Base-by-base conservation (phyloP, 2,888 invertebrate species). In the Brachyopa scutellaris region DNA sequence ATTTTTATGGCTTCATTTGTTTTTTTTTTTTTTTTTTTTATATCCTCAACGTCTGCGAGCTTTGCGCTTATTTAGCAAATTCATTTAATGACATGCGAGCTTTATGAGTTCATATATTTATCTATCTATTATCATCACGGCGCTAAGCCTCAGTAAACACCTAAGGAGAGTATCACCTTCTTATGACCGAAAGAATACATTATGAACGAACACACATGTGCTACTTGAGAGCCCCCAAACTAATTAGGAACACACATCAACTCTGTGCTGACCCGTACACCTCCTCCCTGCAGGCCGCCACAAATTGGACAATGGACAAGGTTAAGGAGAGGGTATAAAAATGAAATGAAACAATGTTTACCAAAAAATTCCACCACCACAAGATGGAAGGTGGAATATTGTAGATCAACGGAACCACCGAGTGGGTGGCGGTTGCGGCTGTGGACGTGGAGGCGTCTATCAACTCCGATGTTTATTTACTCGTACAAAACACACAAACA, bases 171-270 rank as follows among this genome's bases (percentile, higher is more conserved):
- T 57, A 49, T 23, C 62, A 62, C 47, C 9, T 33, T 49, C 36
- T 49, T 47, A 7, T 9, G 45, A 19, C 31, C 45, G 9, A 42
- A 31, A 17, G 13, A 1, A 5, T 21, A 59, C 5, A 23, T 8
- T 11, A 19, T 9, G 6, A 13, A 17, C 8, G 23, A 13, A 3
- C 42, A 42, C 45, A 45, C 26, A 55, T 23, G 13, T 62, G 23
- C 47, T 31, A 57, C 42, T 59, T 57, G 42, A 33, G 33, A 47
- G 62, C 36, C 11, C 49, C 15, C 36, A 26, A 62, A 47, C 64
- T 73, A 74, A 74, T 74, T 74, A 49, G 38, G 33, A 15, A 66
- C 38, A 49, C 38, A 64, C 55, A 64, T 49, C 59, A 29, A 49
- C 26, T 13, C 8, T 33, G n/a, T 0, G 9, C 49, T 21, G 21